Evolutionary conservation across 2,888 invertebrate genomes (phyloP).

Genomic region (Cepaea hortensis): DNA sequence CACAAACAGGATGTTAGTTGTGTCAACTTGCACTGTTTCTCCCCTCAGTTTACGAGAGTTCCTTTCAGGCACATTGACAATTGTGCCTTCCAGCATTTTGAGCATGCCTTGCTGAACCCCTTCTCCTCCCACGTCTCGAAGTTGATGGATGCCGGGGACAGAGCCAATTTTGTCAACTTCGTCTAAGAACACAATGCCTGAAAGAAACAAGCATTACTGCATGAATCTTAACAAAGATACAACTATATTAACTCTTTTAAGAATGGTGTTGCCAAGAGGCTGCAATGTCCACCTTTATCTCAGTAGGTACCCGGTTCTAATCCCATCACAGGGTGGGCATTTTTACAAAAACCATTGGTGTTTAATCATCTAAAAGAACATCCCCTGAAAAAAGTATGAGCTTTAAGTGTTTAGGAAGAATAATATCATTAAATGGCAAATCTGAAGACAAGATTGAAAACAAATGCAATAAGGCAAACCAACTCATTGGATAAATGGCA

Average conservation of each 20-base stretch:
- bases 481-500: no score
- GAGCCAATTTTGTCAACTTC: slow-evolving; percentile 99
- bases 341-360: no score
- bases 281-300: no score
- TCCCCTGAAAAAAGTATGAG: no score
- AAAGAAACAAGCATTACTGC: background rate
- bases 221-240: background rate
- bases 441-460: no score
- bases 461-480: no score
- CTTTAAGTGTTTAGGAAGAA: no score
- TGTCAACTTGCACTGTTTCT: slow-evolving; percentile 97
- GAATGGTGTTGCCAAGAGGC: background rate
- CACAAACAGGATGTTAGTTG: slow-evolving; percentile 98
- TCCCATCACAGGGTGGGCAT: no score
- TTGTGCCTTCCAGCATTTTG: slow-evolving; percentile 95
- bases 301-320: no score
- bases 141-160: slow-evolving; percentile 93
- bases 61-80: slow-evolving; percentile 92
- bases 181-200: slow-evolving; percentile 96
- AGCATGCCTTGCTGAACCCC: slow-evolving; percentile 88
- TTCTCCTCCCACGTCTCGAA: slow-evolving; percentile 97
- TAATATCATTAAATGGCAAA: no score
- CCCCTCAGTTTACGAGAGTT: slow-evolving; percentile 94
- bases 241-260: background rate
- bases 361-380: no score